These are phyloP conservation scores for Holacanthella duospinosa DNA, from an alignment of 2,888 invertebrate species.

Conservation along the genomic window DNA sequence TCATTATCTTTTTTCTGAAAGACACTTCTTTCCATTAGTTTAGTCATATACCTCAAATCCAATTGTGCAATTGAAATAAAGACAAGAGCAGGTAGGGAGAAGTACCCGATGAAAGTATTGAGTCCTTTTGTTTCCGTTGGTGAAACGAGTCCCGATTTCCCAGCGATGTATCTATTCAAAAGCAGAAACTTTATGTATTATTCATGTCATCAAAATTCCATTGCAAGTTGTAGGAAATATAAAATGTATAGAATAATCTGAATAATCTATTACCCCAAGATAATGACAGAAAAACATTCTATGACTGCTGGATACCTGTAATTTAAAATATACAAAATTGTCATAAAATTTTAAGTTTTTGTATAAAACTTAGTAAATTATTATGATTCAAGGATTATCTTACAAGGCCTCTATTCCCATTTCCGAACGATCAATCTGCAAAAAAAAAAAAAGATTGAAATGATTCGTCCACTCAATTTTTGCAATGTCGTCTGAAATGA, in stretches of 20 bases:
- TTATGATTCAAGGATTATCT: too few species aligned
- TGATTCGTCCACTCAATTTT: too few species aligned
- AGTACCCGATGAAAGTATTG: slow-evolving; percentile 83
- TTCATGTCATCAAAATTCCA: too few species aligned
- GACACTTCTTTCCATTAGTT: neutral
- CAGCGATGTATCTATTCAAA: slow-evolving; percentile 81
- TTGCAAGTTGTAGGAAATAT: neutral
- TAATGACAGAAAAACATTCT: slow-evolving; percentile 81
- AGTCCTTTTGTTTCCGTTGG: slow-evolving; percentile 78
- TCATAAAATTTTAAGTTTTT: too few species aligned
- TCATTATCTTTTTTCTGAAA: neutral
- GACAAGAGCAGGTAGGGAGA: slow-evolving; percentile 82
- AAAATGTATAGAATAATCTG: neutral
- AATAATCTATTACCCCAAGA: slow-evolving; percentile 63
- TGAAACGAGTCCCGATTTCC: slow-evolving; percentile 68
- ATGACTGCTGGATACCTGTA: slow-evolving; percentile 70
- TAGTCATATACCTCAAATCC: slow-evolving; percentile 58
- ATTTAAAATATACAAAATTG: neutral
- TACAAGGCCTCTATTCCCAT: slow-evolving; percentile 51
- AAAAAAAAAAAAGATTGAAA: neutral
- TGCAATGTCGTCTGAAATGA: too few species aligned
- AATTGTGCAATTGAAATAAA: slow-evolving; percentile 78
- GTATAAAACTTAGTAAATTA: too few species aligned
- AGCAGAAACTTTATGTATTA: neutral
- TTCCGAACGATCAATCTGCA: slow-evolving; percentile 6